phyloP scores from a whole-genome alignment of 2,888 invertebrate species.

The Aporophyla lueneburgensis region DNA sequence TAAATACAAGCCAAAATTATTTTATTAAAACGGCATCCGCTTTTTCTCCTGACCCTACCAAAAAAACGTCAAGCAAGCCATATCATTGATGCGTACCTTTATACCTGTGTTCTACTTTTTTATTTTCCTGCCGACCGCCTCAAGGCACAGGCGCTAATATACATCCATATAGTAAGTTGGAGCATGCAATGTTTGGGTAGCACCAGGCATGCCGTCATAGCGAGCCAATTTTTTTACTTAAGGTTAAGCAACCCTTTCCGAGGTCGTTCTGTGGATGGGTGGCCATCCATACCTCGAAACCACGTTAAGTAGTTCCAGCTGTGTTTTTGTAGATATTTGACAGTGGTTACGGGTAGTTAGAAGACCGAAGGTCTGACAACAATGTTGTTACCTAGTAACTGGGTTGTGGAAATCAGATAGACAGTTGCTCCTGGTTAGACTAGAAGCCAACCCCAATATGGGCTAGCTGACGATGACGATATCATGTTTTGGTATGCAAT shows the following conservation, averaged over 20 bases:
- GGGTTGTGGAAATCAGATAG: too few relatives aligned
- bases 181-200: slow-evolving; percentile 18
- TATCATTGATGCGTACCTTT: slow-evolving; percentile 65
- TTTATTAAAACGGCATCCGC: not conserved
- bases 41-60: slow-evolving; percentile 60
- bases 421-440: too few relatives aligned
- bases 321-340: not conserved
- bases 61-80: slow-evolving; percentile 65
- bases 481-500: not conserved
- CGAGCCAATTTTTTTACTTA: slow-evolving; percentile 5
- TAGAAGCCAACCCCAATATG: not conserved
- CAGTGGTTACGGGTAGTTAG: too few relatives aligned
- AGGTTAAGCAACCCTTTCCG: not conserved
- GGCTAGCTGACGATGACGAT: not conserved
- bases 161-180: slow-evolving; percentile 30
- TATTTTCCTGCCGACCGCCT: slow-evolving; percentile 57
- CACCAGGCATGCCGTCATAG: slow-evolving; percentile 12
- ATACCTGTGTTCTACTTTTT: slow-evolving; percentile 56
- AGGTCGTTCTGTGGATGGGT: not conserved
- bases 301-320: too few relatives aligned
- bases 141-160: slow-evolving; percentile 50
- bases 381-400: too few relatives aligned
- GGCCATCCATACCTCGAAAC: not conserved
- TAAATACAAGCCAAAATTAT: too few relatives aligned
- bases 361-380: not conserved